phyloP scores from a whole-genome alignment of 2,888 invertebrate species.

The Coelinius sp. region DNA sequence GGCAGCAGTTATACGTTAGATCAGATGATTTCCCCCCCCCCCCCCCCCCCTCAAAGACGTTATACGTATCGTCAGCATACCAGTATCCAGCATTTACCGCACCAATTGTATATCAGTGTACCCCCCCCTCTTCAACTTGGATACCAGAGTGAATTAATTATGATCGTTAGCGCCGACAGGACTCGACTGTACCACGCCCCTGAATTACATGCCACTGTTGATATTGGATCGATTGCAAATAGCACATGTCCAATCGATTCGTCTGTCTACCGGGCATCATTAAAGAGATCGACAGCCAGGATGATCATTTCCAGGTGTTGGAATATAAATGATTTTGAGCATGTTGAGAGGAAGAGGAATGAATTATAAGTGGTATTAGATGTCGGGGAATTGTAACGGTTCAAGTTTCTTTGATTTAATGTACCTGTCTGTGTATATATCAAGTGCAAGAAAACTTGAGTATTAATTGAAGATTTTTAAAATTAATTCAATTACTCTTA shows the following conservation, averaged over 20 bases:
- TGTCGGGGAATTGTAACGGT: conserved; percentile 20
- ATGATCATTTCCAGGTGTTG: conserved; percentile 6
- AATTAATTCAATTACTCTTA: too few species aligned
- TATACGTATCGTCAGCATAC: conserved; percentile 3
- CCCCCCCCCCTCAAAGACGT: neutral
- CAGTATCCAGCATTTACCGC: neutral
- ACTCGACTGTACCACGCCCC: conserved; percentile 48
- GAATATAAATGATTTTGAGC: conserved; percentile 28
- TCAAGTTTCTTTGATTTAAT: neutral
- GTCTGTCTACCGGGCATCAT: conserved; percentile 11
- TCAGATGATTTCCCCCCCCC: neutral
- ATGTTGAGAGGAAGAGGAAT: conserved; percentile 39
- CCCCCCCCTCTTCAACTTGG: conserved; percentile 2
- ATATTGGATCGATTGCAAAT: conserved; percentile 28
- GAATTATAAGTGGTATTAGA: conserved; percentile 26
- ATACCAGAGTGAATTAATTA: conserved; percentile 43
- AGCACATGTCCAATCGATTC: conserved; percentile 13
- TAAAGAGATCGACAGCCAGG: conserved; percentile 7
- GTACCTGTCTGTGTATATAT: neutral
- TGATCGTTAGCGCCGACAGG: conserved; percentile 47
- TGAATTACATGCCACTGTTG: conserved; percentile 45
- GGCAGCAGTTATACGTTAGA: conserved; percentile 43
- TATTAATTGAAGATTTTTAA: too few species aligned
- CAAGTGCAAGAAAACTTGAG: too few species aligned
- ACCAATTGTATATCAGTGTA: neutral